These are phyloP conservation scores for Tenthredo distinguenda DNA, from an alignment of 2,888 invertebrate species.

Conservation along the genomic window DNA sequence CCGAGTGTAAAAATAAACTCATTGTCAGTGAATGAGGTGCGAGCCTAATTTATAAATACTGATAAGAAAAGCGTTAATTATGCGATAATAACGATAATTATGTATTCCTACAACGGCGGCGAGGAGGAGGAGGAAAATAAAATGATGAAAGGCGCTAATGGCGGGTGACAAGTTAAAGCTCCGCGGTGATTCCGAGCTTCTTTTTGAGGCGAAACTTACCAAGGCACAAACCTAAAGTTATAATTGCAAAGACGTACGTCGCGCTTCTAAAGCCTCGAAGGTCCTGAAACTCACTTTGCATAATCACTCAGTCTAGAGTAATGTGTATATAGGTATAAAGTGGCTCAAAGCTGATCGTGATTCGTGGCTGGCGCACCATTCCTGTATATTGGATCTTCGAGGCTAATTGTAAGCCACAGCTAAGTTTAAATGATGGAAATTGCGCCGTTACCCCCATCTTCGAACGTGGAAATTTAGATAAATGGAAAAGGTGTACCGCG, in stretches of 20 bases:
- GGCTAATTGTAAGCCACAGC: constrained; percentile 20
- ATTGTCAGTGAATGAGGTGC: constrained; percentile 12
- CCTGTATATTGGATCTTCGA: constrained; percentile 16
- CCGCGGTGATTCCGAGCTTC: too few species aligned
- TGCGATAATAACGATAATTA: background rate
- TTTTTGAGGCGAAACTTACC: background rate
- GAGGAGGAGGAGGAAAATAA: too few species aligned
- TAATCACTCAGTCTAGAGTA: constrained; percentile 18
- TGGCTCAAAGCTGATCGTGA: constrained; percentile 19
- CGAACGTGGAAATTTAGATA: background rate
- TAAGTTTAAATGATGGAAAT: background rate
- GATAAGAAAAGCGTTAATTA: background rate
- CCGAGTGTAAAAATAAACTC: constrained; percentile 19
- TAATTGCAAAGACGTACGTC: background rate
- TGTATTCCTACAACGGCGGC: too few species aligned
- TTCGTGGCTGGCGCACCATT: constrained; percentile 16
- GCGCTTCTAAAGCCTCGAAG: background rate
- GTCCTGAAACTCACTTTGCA: constrained; percentile 15
- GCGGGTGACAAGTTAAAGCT: too few species aligned
- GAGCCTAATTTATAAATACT: background rate
- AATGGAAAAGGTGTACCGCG: background rate
- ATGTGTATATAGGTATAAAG: background rate
- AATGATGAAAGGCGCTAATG: too few species aligned
- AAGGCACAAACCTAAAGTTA: background rate
- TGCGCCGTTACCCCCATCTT: background rate